A percentile compares a stretch with the other conserved stretches of the same genome.
phyloP scores from a whole-genome alignment of 2,113 vertebrate species.

The Nothoprocta pentlandii region DNA sequence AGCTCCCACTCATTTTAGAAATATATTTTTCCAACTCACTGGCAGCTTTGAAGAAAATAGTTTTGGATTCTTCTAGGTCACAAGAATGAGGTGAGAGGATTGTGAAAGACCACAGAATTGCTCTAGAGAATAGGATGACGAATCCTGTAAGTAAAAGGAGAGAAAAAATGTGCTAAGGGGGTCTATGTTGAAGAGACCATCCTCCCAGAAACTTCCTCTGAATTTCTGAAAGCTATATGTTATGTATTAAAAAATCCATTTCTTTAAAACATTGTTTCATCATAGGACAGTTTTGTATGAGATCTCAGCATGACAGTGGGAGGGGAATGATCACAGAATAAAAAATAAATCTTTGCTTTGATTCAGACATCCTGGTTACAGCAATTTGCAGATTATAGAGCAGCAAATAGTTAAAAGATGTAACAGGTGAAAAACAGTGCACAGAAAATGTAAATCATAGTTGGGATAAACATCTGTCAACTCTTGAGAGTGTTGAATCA shows the following conservation, averaged over 20 bases:
- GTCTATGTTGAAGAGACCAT: not conserved
- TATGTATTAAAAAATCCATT: not conserved
- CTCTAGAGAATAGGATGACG: not conserved
- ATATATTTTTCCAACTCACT: constrained; percentile 14
- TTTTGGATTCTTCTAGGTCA: constrained; percentile 24
- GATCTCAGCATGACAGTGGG: not conserved
- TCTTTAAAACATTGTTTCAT: not conserved
- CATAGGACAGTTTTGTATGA: not conserved
- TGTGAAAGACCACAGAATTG: not conserved
- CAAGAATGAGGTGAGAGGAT: constrained; percentile 1
- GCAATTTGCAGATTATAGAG: not conserved
- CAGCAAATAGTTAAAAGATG: not conserved
- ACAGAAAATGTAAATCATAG: not conserved
- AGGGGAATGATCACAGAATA: not conserved
- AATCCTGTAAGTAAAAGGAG: not conserved
- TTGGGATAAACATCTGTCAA: not conserved
- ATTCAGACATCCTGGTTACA: not conserved
- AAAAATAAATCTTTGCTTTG: not conserved
- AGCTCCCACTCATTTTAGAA: constrained; percentile 19
- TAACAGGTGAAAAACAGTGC: not conserved
- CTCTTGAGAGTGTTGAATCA: not conserved
- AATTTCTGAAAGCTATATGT: not conserved
- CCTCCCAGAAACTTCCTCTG: not conserved
- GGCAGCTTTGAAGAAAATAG: constrained; percentile 16
- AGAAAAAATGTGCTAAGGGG: not conserved